Base-by-base conservation (phyloP, 2,888 invertebrate genomes). In the Pachymerium ferrugineum region DNA sequence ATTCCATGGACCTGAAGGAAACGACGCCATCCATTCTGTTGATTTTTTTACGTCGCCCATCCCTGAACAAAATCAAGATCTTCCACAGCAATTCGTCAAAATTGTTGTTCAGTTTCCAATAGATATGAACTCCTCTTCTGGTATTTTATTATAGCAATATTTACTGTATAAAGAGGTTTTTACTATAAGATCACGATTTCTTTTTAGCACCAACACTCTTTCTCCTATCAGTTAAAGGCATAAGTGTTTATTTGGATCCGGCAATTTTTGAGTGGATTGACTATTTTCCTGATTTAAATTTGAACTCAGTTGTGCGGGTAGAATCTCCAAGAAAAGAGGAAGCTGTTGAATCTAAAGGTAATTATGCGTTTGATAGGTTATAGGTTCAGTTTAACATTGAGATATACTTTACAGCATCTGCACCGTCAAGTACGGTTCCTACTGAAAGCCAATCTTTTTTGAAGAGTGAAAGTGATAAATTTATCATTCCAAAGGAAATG, bases 191-290 rank as follows among this genome's bases (percentile, higher is more conserved):
- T 69, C 28, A 22, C 12, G 28, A 16, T 19, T 31, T 31, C 12
- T 68, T 35, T 68, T 35, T 30, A 73, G 74, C 72, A 12, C 73
- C 74, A 10, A 22, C 67, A 29, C 25, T 73, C 8, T 73, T 74
- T 25, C 10, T 74, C 22, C 1, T 70, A 29, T 10, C 16, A 14
- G 19, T 73, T 10, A 30, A 47, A 25, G 62, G 67, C n/a, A 12
- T 67, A 29, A 70, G 62, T 8, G 19, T 35, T 31, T 74, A 62
- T 25, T 6, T 73, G 4, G 75, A 75, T 70, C 71, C 70, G 8
- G 25, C 62, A 6, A 19, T 74, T 6, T 62, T 12, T n/a, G 70
- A 62, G 12, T 74, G 70, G 70, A 22, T 73, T 5, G 14, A 14
- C 6, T 74, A 75, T 33, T 3, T n/a, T 12, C 74, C 74, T 3